Base-by-base conservation (phyloP, 2,888 invertebrate species). In the Agriopis marginaria region DNA sequence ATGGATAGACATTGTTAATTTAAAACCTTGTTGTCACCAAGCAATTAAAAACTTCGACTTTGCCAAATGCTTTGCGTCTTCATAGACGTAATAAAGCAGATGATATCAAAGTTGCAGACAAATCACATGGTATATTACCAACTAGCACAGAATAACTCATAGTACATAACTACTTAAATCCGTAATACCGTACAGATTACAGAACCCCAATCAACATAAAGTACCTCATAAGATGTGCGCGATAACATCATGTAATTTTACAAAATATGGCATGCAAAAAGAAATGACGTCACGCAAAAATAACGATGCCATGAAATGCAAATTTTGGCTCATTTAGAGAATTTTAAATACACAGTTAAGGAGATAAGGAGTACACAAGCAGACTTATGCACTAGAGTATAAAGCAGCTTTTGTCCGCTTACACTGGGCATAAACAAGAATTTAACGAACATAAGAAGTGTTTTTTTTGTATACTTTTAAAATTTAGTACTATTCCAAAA, bases 231-330 rank as follows among this genome's bases (percentile, higher is more conserved):
- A 44, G 56, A 56, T 56, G 42, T 11, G 32, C 32, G 42, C 39
- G 60, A 60, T 60, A 60, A 60, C 50, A 60, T 60, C 39, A 40
- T n/a, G 14, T 60, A 49, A 50, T 40, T 60, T 49, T 11, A 60
- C 39, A 50, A 49, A 49, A 23, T 11, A 58, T 17, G 47, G 12
- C n/a, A 8, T n/a, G 47, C 50, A 42, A 42, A 11, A 39, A 0
- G 40, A 49, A 14, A 61, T 17, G 17, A 47, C 32, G 59, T 32
- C 59, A 47, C 12, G 7, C 56, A 9, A 44, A 8, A 23, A 45
- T 42, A 9, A 59, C 9, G 42, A 42, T 10, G n/a, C 17, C 44
- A 44, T 44, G 11, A 58, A 44, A 44, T 44, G 23, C 7, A 45
- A 45, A 45, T 58, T 44, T 45, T 45, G 58, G 23, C 45, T 45